Base-by-base conservation (phyloP, 2,888 invertebrate genomes). In the Atethmia centrago region DNA sequence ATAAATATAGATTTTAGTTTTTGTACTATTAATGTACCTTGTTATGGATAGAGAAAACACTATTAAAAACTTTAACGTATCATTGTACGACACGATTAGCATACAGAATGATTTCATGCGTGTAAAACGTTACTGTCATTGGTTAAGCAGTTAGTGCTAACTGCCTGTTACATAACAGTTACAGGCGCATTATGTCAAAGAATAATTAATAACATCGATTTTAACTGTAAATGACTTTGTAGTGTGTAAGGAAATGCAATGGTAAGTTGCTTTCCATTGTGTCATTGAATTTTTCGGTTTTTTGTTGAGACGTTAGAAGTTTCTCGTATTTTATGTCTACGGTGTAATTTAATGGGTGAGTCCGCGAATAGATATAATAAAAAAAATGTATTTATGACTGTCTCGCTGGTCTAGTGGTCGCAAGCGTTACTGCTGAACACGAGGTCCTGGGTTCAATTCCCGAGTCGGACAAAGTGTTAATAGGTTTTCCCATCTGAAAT, bases 131-230 rank as follows among this genome's bases (percentile, higher is more conserved):
- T 10, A 64, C 56, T 82, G 79, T 78, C 71, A 45, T 47, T 58
- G 28, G 40, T 49, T 47, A 40, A 65, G 31, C 63, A 76, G 68
- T 71, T 66, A 56, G 62, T 66, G 14, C 69, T 71, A 84, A 80
- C 75, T 47, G 65, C 58, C 36, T 31, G 64, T 82, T 80, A 69
- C 45, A 51, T 65, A 83, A 84, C 71, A 66, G 81, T 80, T 65
- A 83, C 67, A 42, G 28, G 59, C 64, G 62, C 25, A 84, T 84
- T 81, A 77, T 84, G 85, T 84, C 85, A 85, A 72, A 62, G 59
- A 64, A 68, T 69, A 83, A 71, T 74, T 64, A 63, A 74, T 77
- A 58, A 64, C 47, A 63, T 71, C 67, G 63, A 71, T 71, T 65
- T 61, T 40, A 68, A 67, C 81, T 58, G 71, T 76, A 70, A 73